These are phyloP conservation scores for Altica lythri DNA, from an alignment of 2,888 invertebrate genomes.

Conservation along the genomic window DNA sequence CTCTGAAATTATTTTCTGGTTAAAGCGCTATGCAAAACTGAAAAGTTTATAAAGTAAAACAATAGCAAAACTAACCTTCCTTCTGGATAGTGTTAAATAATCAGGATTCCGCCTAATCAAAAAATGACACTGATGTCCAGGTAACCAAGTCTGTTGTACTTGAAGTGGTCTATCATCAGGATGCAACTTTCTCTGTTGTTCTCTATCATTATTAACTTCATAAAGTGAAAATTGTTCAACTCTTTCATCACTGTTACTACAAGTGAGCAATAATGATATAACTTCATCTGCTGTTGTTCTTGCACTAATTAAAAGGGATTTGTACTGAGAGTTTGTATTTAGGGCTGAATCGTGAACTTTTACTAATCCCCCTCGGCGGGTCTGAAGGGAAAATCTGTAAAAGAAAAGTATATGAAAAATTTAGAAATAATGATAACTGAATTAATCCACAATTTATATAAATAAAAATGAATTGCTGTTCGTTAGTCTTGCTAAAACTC, in stretches of 20 bases:
- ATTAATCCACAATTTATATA: no score
- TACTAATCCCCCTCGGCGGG: conserved; percentile 87
- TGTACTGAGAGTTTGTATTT: conserved; percentile 91
- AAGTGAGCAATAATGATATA: conserved; percentile 80
- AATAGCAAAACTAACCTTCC: conserved; percentile 49
- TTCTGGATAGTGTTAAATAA: conserved; percentile 66
- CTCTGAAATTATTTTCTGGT: no score
- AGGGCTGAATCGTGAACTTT: conserved; percentile 91
- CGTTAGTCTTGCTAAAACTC: no score
- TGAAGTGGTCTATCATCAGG: conserved; percentile 83
- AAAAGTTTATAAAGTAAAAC: no score
- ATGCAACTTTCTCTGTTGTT: conserved; percentile 86
- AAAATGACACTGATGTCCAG: conserved; percentile 75
- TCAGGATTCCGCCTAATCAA: conserved; percentile 81
- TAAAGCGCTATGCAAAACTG: no score
- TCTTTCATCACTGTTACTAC: conserved; percentile 81
- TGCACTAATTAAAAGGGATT: conserved; percentile 86
- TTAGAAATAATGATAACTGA: not conserved
- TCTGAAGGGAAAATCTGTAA: conserved; percentile 82
- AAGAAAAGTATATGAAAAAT: conserved; percentile 19
- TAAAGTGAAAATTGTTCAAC: conserved; percentile 87
- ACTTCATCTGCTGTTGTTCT: conserved; percentile 88
- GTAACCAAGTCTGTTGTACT: conserved; percentile 76
- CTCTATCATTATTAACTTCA: conserved; percentile 77
- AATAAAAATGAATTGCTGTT: no score